Conservation (phyloP, 2,797 vertebrate species). For the Eremophila alpestris region DNA sequence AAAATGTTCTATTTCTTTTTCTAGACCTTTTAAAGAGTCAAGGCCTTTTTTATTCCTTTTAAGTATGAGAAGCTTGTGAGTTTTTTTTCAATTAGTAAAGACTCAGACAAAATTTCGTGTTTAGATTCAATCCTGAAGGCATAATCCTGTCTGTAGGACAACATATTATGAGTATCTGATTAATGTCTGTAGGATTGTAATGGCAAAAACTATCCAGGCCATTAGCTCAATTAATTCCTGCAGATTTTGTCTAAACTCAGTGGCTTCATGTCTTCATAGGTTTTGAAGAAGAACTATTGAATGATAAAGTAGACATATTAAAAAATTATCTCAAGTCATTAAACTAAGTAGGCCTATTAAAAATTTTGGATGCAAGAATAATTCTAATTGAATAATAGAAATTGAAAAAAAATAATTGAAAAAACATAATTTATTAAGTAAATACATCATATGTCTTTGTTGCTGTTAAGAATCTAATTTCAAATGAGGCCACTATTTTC, state of each 20-base stretch:
- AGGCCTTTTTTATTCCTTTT: background rate
- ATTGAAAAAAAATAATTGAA: background rate
- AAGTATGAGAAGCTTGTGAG: background rate
- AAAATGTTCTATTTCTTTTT: background rate
- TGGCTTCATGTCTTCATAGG: background rate
- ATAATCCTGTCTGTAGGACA: background rate
- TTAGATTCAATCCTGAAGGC: background rate
- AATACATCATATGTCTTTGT: background rate
- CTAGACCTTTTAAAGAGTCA: background rate
- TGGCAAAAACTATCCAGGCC: background rate
- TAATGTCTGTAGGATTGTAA: background rate
- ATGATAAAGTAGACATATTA: background rate
- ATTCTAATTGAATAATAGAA: background rate
- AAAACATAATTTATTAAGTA: background rate
- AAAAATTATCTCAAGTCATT: background rate
- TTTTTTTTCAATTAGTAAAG: background rate
- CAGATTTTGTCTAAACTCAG: background rate
- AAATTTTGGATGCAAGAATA: background rate
- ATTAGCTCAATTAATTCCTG: background rate
- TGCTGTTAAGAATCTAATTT: background rate
- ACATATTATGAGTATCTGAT: background rate
- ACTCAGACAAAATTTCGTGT: background rate
- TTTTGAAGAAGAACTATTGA: background rate
- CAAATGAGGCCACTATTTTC: background rate
- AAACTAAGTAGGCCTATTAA: background rate